Conservation (phyloP, 2,888 invertebrate genomes). For the Psylliodes chrysocephalus region DNA sequence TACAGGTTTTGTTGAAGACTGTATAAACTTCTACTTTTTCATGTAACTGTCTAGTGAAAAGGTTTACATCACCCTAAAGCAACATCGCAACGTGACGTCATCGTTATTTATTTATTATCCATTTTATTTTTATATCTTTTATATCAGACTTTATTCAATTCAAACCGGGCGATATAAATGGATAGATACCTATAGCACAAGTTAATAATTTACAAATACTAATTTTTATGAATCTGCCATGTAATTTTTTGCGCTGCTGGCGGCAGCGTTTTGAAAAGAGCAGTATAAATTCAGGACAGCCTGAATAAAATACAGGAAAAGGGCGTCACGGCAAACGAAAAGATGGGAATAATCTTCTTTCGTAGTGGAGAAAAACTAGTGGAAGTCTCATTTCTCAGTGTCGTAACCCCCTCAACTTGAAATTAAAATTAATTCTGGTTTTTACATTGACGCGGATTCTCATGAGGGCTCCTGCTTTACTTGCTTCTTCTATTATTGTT, state of each 20-base stretch:
- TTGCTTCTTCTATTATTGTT: too few relatives aligned
- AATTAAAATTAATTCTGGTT: conserved; percentile 11
- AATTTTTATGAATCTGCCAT: conserved; percentile 1
- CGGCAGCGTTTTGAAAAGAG: conserved; percentile 8
- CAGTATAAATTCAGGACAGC: conserved; percentile 65
- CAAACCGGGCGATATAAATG: too few relatives aligned
- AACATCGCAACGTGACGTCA: too few relatives aligned
- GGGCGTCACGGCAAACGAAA: conserved; percentile 42
- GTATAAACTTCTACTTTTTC: too few relatives aligned
- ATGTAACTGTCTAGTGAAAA: too few relatives aligned
- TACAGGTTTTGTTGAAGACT: too few relatives aligned
- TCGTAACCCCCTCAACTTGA: conserved; percentile 10
- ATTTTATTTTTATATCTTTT: too few relatives aligned
- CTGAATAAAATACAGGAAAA: conserved; percentile 44
- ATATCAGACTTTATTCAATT: too few relatives aligned
- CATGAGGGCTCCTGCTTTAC: conserved; percentile 30
- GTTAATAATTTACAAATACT: neutral
- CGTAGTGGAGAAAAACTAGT: conserved; percentile 37
- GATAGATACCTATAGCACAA: neutral
- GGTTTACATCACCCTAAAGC: too few relatives aligned
- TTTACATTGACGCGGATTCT: neutral
- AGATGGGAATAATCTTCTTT: conserved; percentile 34
- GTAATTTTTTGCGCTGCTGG: neutral
- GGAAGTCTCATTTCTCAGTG: conserved; percentile 41
- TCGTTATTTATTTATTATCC: too few relatives aligned